phyloP scores from a whole-genome alignment of 2,797 vertebrate genomes.

The Cheirogaleus major region DNA sequence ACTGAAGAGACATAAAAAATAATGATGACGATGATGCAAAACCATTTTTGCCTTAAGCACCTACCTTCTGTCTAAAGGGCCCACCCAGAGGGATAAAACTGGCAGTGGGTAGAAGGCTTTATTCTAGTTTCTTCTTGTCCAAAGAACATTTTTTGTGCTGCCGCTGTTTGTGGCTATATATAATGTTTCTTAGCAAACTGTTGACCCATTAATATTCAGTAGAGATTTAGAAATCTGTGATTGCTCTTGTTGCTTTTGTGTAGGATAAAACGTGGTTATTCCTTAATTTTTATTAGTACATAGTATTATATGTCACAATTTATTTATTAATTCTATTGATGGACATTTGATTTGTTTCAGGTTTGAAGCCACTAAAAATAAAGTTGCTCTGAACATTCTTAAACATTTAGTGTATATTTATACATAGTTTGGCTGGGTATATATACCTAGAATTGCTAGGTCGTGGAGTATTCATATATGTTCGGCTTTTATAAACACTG shows the following conservation, averaged over 20 bases:
- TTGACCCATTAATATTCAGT: neutral
- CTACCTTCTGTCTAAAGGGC: neutral
- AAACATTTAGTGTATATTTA: neutral
- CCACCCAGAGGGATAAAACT: neutral
- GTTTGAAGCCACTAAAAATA: neutral
- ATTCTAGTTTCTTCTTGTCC: neutral
- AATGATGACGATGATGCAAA: neutral
- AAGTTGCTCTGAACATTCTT: neutral
- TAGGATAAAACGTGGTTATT: neutral
- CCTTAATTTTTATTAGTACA: neutral
- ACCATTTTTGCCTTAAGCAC: neutral
- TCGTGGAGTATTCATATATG: neutral
- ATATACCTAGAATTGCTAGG: neutral
- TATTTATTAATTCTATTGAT: neutral
- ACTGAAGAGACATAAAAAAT: neutral
- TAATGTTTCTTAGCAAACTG: neutral
- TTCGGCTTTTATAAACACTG: neutral
- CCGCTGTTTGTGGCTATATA: neutral
- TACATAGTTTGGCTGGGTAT: neutral
- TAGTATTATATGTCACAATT: neutral
- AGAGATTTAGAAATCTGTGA: neutral
- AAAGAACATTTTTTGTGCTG: neutral
- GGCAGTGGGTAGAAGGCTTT: neutral
- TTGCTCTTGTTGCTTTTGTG: neutral
- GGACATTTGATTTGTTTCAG: neutral